Evolutionary conservation across 2,113 vertebrate genomes (phyloP), one percentile per base, ranked within the genome.

Genomic region (Paedocypris sp.): DNA sequence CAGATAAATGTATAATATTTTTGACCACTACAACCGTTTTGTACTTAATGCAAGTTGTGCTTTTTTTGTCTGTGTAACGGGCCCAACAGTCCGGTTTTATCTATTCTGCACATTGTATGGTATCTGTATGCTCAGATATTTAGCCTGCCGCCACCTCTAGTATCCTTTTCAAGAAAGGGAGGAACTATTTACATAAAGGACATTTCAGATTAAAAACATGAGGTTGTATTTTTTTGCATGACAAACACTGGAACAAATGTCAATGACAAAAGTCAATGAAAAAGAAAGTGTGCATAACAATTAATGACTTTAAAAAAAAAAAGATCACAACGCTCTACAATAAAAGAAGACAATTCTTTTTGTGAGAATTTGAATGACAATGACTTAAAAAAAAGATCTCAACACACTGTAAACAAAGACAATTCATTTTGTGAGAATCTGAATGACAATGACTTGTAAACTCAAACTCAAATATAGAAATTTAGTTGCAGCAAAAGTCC

Each of bases 1-100:
- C 84, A 88, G 86, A 82, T 87, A 85, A 84, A 86, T 86, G 85
- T 87, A 82, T 85, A 76, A 87, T 88, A 88, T 86, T 88, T 88
- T 88, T 88, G 84, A 87, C 83, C 86, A 88, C 85, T 87, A 85
- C 85, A 85, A 80, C 81, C 77, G 82, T 88, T 88, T 88, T 88
- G 82, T 88, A 88, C 86, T 85, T 75, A 83, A 83, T 80, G 82
- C 86, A 85, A 80, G 82, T 84, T 85, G 86, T 85, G 82, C 82
- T 84, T 64, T 42, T n/a, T 69, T 76, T 84, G 80, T 80, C 79
- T 79, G 76, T 75, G 83, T 87, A 82, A 87, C 82, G 85, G 83
- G 85, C 78, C 73, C 82, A 80, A 82, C 38, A 79, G 77, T 70
- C 85, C 80, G 83, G 81, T 86, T 78, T 75, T 79, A 86, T 82